Base-by-base conservation (phyloP, 2,113 vertebrate species). In the Pterocles burchelli region DNA sequence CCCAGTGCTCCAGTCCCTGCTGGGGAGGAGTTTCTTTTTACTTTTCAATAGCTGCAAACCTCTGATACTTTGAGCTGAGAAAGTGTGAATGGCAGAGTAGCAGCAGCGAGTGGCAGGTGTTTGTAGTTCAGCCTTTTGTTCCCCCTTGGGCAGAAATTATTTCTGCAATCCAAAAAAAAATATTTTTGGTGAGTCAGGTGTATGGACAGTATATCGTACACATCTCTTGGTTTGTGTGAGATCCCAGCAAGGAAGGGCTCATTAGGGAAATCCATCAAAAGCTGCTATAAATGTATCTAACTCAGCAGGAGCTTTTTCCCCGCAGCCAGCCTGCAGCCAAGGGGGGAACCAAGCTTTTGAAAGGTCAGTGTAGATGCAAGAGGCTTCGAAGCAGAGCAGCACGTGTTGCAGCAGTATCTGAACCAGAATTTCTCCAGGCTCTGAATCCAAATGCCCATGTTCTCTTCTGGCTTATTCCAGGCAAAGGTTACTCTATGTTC, bases 61-160 rank as follows among this genome's bases (percentile, higher is more conserved):
- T 92, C n/a, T 28, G 49, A 55, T 46, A n/a, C 61, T 87, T 45
- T 26, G 54, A 75, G 54, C 49, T 51, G 61, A 89, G 68, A n/a
- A 74, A 63, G 29, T 41, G 29, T 45, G 61, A 84, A 7, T 8
- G 61, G 91, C 46, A 66, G 51, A 86, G 58, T 5, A 83, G 58
- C 65, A 86, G 80, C 83, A 81, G 52, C 43, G 48, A 93, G 59
- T 5, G 18, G 68, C 57, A 63, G 66, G 77, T 72, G 73, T 72
- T 78, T 78, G 86, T 70, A 84, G 76, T 77, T 83, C 51, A 66
- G 70, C 49, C 49, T 82, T 90, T 86, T 85, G 61, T 91, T 94
- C 73, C 54, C 11, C 34, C 36, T 74, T 63, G 4, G 4, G 70
- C 57, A 85, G 61, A 87, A 24, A 3, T 43, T 38, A 52, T 55